Evolutionary conservation across 2,113 vertebrate genomes (phyloP), one percentile per base, ranked within the genome.

Genomic region (Passer domesticus): DNA sequence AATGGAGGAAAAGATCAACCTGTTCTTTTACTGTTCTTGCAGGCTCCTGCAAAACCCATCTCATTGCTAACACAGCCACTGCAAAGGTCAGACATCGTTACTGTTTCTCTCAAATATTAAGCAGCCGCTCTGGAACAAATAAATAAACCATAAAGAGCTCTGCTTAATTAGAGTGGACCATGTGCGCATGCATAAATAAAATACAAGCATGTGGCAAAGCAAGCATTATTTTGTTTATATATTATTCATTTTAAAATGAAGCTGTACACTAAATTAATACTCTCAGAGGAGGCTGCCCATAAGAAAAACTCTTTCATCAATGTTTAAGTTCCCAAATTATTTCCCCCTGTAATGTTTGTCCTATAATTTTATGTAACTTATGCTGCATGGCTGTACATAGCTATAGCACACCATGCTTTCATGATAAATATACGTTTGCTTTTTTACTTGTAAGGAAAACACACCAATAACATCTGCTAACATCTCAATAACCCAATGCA

Each of bases 241-340:
- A 94, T 91, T 95, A 95, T 91, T 96, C 25, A 92, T 93, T 90
- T 94, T 10, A 22, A 94, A 86, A 68, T 64, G 60, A 93, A 91
- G 72, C 72, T 30, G 49, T 60, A 58, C 27, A n/a, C 70, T 84
- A 53, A 91, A 92, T 87, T 89, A 96, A 92, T 90, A 68, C 33
- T 56, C 68, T 67, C 85, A 50, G 76, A 93, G 43, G 33, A 91
- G n/a, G 31, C 27, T 86, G 18, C 28, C 44, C 44, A 4, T 69
- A 76, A 75, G 47, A 91, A 94, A 64, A 94, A 23, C 25, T 55
- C 68, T 81, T 59, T 83, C 50, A 83, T 64, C 87, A 86, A 24
- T 63, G 89, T 67, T 90, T 31, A 50, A 75, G 60, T 78, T 87
- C 73, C 31, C 20, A 78, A 81, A 87, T 78, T 64, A 64, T 13